Conservation (phyloP, 2,113 vertebrate species). For the Dipodomys stephensi region DNA sequence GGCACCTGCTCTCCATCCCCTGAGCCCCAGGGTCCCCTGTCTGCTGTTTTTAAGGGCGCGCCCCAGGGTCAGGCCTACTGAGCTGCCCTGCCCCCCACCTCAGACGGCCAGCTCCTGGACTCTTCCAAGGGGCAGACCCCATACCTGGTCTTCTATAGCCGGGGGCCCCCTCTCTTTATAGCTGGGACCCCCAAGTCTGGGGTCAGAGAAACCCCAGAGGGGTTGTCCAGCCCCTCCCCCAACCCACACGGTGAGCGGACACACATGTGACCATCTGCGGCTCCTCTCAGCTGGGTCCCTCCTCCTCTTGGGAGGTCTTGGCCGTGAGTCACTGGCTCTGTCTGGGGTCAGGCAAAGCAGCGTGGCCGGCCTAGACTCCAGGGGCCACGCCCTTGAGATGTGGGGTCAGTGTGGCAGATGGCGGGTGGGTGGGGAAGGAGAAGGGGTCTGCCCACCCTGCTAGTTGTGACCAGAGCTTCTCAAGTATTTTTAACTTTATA, state of each 20-base stretch:
- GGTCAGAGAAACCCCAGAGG: not conserved
- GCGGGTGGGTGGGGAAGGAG: not conserved
- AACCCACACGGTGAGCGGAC: fast-evolving
- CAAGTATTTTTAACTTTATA: too few relatives aligned
- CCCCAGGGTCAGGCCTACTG: not conserved
- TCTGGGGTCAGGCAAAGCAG: not conserved
- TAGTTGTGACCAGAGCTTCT: fast-evolving
- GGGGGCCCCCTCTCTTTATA: too few relatives aligned
- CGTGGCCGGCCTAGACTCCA: not conserved
- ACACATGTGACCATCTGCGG: not conserved
- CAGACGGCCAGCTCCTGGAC: not conserved
- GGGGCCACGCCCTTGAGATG: not conserved
- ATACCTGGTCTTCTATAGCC: not conserved
- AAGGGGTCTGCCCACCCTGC: fast-evolving
- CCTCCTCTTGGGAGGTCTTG: not conserved
- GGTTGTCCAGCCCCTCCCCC: not conserved
- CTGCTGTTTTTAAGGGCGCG: not conserved
- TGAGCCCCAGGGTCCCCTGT: not conserved
- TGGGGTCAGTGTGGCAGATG: fast-evolving
- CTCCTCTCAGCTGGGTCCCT: not conserved
- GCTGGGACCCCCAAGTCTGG: not conserved
- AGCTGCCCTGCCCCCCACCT: not conserved
- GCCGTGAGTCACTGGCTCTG: not conserved
- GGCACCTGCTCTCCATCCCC: fast-evolving
- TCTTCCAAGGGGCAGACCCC: fast-evolving